Evolutionary conservation across 2,797 vertebrate genomes (phyloP).

Genomic region (Platyrinchus mystaceus): DNA sequence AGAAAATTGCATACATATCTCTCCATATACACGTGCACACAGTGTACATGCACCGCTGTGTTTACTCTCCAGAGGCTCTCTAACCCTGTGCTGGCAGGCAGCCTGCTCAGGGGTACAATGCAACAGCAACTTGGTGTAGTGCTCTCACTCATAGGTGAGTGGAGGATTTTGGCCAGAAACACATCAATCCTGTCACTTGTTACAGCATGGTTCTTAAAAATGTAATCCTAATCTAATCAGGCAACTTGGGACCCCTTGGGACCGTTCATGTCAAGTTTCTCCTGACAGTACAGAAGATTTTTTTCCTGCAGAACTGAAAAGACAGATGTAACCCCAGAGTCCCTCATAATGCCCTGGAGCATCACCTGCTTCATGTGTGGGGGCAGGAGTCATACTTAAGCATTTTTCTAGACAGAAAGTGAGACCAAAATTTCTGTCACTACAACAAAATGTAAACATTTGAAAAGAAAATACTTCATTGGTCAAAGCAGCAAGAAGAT

Average conservation of each 20-base stretch:
- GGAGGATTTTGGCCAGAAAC: neutral
- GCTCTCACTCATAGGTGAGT: neutral
- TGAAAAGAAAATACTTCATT: neutral
- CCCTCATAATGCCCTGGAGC: neutral
- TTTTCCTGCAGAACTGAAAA: neutral
- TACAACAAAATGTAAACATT: neutral
- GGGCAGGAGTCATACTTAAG: neutral
- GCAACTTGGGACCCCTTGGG: neutral
- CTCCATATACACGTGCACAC: neutral
- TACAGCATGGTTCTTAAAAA: neutral
- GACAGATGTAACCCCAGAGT: neutral
- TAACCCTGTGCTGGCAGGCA: neutral
- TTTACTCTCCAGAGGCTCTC: neutral
- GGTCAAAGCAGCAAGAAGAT: neutral
- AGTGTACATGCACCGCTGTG: neutral
- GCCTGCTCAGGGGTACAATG: neutral
- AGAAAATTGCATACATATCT: neutral
- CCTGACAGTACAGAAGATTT: neutral
- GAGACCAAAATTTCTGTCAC: neutral
- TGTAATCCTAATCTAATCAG: neutral
- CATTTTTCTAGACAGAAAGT: neutral
- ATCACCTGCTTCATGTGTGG: neutral
- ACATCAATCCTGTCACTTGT: neutral
- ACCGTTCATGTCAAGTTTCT: neutral
- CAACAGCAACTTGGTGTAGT: neutral